Base-by-base conservation (phyloP, 2,113 vertebrate genomes). In the Pheucticus melanocephalus region DNA sequence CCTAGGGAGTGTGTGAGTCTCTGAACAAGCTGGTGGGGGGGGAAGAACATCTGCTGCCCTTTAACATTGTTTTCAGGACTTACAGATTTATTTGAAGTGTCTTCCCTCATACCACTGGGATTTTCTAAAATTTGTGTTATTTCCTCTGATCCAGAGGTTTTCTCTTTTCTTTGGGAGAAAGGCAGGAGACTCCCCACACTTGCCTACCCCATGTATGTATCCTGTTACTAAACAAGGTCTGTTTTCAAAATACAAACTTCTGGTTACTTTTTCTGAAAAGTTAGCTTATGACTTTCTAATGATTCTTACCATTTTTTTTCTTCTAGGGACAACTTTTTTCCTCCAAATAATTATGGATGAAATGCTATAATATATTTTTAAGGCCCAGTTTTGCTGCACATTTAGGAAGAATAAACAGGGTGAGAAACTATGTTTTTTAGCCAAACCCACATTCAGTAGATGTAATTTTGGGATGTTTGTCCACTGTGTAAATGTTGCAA, bases 131-230 rank as follows among this genome's bases (percentile, higher is more conserved):
- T 69, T 92, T 70, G 15, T 85, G 92, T 95, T 96, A 95, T 94
- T 98, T 98, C 94, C 95, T 97, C 94, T 92, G 57, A 47, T 80
- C 79, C 90, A 82, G 70, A 94, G 78, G 68, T 97, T 97, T 97
- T 86, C 76, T 93, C 77, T 71, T 95, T 94, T 86, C 82, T 92
- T 8, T 70, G 77, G 82, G 75, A 48, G 53, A 37, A 54, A 75
- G 53, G 20, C 27, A 18, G 42, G 69, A 75, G 40, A 9, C 33
- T 82, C 69, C 42, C 23, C n/a, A 31, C 66, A 24, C 57, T 63
- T 73, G 9, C 23, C 39, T 86, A 33, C 28, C 30, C 53, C 51
- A 22, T 69, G 57, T 88, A 45, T 68, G 33, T 72, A 96, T 97
- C 91, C 86, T 95, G 61, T 91, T 78, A 75, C 76, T 94, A 42